Evolutionary conservation across 2,888 invertebrate genomes (phyloP).

Genomic region (Charanyca ferruginea): DNA sequence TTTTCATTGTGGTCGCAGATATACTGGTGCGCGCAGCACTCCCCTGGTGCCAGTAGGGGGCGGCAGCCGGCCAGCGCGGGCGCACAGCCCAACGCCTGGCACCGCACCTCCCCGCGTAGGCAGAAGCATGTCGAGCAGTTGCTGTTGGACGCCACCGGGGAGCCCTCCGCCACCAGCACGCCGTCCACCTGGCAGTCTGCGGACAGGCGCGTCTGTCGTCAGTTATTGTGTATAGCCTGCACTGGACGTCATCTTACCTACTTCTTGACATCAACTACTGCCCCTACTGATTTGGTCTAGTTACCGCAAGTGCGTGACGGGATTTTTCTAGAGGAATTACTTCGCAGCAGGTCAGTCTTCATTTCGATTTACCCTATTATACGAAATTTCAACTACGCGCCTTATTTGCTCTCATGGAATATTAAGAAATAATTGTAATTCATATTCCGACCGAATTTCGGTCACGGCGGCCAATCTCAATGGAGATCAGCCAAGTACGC

Average conservation of each 20-base stretch:
- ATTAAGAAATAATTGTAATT: no score
- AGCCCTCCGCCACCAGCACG: conserved; percentile 81
- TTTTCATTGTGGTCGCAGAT: conserved; percentile 91
- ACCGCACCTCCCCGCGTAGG: conserved; percentile 93
- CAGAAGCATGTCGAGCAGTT: conserved; percentile 96
- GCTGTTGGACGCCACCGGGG: conserved; percentile 84
- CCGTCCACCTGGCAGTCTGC: conserved; percentile 93
- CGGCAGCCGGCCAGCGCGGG: conserved; percentile 94
- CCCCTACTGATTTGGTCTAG: no score
- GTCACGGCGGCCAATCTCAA: no score
- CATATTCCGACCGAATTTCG: no score
- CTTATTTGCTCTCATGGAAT: no score
- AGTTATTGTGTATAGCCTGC: neutral
- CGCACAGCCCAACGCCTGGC: conserved; percentile 94
- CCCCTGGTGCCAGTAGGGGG: conserved; percentile 94
- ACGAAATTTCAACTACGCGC: neutral
- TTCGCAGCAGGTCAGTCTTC: neutral
- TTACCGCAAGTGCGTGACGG: no score
- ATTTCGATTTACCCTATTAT: neutral
- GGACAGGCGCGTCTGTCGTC: neutral
- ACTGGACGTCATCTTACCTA: neutral
- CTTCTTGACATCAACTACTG: no score
- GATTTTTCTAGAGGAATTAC: neutral
- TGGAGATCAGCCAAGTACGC: no score
- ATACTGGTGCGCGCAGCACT: conserved; percentile 96